A percentile compares a stretch with the other conserved stretches of the same genome.
Conservation (phyloP, 1,140 invertebrate genomes). For the Daktulosphaira vitifoliae region DNA sequence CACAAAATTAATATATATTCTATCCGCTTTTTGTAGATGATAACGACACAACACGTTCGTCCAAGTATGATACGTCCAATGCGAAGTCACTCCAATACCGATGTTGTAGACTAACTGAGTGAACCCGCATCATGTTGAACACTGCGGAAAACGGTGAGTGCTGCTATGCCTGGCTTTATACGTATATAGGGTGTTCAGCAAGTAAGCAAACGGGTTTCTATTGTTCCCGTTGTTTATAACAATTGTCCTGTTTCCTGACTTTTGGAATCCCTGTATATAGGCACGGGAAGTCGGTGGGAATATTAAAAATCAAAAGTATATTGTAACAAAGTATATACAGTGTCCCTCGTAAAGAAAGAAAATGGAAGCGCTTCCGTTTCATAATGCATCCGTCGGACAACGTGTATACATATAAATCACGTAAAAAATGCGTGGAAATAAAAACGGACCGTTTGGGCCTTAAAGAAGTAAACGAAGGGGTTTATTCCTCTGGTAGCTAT, state of each 20-base stretch:
- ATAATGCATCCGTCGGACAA: constrained; percentile 27
- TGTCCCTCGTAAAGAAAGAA: constrained; percentile 30
- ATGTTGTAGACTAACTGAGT: background rate
- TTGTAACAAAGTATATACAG: background rate
- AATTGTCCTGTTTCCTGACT: too few relatives aligned
- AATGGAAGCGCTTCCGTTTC: constrained; percentile 26
- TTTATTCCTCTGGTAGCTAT: constrained; percentile 24
- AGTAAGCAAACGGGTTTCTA: too few relatives aligned
- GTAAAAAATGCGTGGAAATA: constrained; percentile 17
- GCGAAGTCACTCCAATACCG: too few relatives aligned
- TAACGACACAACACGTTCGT: background rate
- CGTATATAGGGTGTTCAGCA: too few relatives aligned
- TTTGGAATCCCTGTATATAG: too few relatives aligned
- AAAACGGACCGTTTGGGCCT: constrained; percentile 26
- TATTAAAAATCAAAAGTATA: constrained; percentile 4
- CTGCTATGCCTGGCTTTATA: too few relatives aligned
- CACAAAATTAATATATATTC: too few relatives aligned
- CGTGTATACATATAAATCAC: constrained; percentile 27
- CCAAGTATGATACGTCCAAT: background rate
- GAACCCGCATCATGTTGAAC: constrained; percentile 11
- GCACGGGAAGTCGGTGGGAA: too few relatives aligned
- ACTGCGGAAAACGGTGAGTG: constrained; percentile 29
- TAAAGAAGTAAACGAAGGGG: constrained; percentile 1
- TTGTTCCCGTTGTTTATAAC: too few relatives aligned
- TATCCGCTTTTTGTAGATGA: constrained; percentile 2